Evolutionary conservation across 2,113 vertebrate genomes (phyloP).

Genomic region (Progne subis): DNA sequence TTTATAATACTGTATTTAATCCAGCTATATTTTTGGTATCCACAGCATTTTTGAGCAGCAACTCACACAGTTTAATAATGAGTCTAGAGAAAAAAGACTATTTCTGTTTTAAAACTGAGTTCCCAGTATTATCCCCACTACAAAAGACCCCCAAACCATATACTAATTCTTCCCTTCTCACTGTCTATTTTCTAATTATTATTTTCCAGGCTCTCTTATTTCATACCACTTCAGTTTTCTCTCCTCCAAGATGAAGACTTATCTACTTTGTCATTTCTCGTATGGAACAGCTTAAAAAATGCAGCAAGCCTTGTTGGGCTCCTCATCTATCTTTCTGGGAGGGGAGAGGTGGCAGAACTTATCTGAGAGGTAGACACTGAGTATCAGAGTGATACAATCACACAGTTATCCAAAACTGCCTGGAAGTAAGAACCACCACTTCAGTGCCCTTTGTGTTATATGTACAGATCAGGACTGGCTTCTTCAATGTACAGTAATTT

Average conservation of each 20-base stretch:
- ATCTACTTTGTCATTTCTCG: background rate
- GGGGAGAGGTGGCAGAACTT: background rate
- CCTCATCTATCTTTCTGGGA: background rate
- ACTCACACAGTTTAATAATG: background rate
- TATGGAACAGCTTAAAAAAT: background rate
- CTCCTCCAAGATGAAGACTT: background rate
- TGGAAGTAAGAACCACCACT: background rate
- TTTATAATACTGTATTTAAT: background rate
- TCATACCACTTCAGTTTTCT: background rate
- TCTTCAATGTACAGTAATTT: background rate
- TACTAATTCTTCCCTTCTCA: background rate
- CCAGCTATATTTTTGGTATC: background rate
- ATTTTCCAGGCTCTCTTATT: background rate
- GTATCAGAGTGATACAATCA: background rate
- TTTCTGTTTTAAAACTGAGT: background rate
- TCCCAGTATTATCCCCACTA: background rate
- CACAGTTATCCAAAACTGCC: background rate
- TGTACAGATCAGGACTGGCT: background rate
- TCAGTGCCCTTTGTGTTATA: background rate
- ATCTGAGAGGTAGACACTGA: background rate
- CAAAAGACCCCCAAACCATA: background rate
- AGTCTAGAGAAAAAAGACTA: background rate
- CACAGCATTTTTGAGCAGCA: background rate
- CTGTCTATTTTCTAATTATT: background rate
- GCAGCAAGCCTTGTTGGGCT: background rate